These are phyloP conservation scores for Fulica atra DNA, from an alignment of 2,113 vertebrate species.

Conservation along the genomic window DNA sequence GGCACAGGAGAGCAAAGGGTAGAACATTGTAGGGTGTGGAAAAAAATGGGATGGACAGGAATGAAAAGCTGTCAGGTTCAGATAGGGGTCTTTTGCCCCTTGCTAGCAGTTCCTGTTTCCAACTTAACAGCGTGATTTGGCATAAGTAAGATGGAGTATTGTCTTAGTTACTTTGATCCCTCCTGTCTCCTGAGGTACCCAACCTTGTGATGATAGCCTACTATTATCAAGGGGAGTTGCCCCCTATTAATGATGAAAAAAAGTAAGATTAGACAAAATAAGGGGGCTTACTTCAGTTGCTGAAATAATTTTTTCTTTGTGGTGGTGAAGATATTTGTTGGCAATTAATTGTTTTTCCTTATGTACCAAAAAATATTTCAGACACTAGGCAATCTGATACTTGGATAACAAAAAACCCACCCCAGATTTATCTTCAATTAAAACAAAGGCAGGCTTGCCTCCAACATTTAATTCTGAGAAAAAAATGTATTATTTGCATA, in stretches of 20 bases:
- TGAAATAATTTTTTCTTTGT: background rate
- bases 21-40: background rate
- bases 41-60: background rate
- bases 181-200: background rate
- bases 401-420: background rate
- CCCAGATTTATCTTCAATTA: background rate
- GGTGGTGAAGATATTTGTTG: background rate
- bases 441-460: background rate
- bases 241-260: background rate
- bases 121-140: background rate
- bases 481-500: background rate
- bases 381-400: background rate
- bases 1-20: background rate
- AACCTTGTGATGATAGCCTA: background rate
- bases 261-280: background rate
- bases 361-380: background rate
- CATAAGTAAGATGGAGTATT: background rate
- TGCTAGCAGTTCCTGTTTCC: background rate
- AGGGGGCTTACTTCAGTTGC: background rate
- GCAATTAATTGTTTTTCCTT: background rate
- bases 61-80: background rate
- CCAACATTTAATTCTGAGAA: background rate
- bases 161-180: background rate
- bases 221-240: background rate
- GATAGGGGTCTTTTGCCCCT: background rate